Percentiles rank a stretch among this genome's conserved stretches.
These are phyloP conservation scores for Theocolax elegans DNA, from an alignment of 1,140 invertebrate genomes.

Conservation along the genomic window DNA sequence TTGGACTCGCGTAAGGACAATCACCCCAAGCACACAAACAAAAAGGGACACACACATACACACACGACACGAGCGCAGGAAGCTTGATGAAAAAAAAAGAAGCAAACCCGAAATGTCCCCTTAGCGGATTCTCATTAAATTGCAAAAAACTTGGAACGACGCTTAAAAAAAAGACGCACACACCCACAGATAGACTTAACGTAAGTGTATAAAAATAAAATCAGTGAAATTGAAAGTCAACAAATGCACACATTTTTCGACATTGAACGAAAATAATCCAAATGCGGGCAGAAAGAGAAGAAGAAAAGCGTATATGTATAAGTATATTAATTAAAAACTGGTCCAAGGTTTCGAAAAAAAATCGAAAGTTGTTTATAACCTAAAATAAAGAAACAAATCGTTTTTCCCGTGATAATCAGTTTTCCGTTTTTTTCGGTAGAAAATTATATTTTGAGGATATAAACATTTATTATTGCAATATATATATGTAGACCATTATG, in stretches of 20 bases:
- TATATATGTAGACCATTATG: too few species aligned
- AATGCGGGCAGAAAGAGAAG: neutral
- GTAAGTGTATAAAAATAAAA: neutral
- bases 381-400: too few species aligned
- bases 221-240: conserved; percentile 13
- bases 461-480: too few species aligned
- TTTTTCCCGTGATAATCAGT: too few species aligned
- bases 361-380: conserved; percentile 14
- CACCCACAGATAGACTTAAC: too few species aligned
- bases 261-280: neutral
- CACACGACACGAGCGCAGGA: too few species aligned
- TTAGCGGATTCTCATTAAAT: conserved; percentile 14
- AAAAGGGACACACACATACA: neutral
- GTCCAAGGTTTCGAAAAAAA: neutral
- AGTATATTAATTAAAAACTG: conserved; percentile 4
- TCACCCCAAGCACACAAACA: conserved; percentile 1
- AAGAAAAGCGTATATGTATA: too few species aligned
- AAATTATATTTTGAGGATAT: too few species aligned
- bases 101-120: neutral
- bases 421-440: too few species aligned
- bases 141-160: neutral
- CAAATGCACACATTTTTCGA: neutral
- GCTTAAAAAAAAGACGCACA: neutral
- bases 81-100: conserved; percentile 2
- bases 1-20: neutral